Evolutionary conservation across 2,888 invertebrate genomes (phyloP), one percentile per base, ranked within the genome.

Genomic region (Rhodophaea formosa): DNA sequence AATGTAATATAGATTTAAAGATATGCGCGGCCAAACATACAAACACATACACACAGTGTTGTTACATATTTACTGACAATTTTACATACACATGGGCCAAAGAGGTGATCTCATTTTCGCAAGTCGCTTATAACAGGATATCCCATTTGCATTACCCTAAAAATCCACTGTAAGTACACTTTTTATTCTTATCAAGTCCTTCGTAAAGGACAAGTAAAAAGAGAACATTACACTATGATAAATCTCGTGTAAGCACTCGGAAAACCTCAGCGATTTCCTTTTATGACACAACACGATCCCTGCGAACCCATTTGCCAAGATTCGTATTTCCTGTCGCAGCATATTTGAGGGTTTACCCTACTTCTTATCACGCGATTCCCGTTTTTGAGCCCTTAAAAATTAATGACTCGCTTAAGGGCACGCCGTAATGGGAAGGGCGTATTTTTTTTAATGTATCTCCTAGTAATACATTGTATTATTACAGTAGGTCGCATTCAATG

Each of bases 261-360:
- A 12, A 46, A 46, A 23, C 17, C 46, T 46, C 46, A 12, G 46
- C 46, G 17, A 46, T 46, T 46, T 29, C 12, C 12, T 23, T 46
- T 46, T 46, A 46, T 12, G 53, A 29, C 39, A 53, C 42, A 53
- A 52, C 52, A 52, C 52, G 52, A 35, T 52, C 52, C 52, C 52
- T 23, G 0, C 43, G 7, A 54, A 30, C 30, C 53, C 44, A 54
- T 54, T 54, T 54, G 15, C 54, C 14, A 16, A 44, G 44, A 44
- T 44, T 54, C 53, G 23, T 43, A 53, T 53, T 53, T 53, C 53
- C 51, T 23, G 14, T 23, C 43, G 12, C 53, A 29, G 14, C 43
- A 23, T 23, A 16, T 53, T 42, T 51, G 16, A 23, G 43, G 43
- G 53, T 17, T 39, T 53, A 14, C 43, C 53, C 53, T 7, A 30